phyloP scores from a whole-genome alignment of 1,140 invertebrate species.

The Metaphire vulgaris region DNA sequence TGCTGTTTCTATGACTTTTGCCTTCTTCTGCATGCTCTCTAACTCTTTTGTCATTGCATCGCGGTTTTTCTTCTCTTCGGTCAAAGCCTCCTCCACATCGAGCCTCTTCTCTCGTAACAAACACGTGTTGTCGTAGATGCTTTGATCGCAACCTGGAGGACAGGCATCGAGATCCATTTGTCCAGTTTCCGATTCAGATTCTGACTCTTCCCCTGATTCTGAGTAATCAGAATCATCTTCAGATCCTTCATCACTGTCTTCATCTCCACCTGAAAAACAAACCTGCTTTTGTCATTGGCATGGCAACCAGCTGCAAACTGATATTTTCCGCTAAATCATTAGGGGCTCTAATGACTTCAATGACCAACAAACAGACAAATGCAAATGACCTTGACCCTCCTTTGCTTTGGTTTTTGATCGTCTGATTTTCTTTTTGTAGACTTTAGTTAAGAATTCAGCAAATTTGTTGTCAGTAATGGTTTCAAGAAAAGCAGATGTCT shows the following conservation, averaged over 20 bases:
- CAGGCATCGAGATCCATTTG: slow-evolving; percentile 64
- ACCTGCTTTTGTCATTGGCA: no score
- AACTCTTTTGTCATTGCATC: slow-evolving; percentile 49
- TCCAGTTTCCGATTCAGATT: slow-evolving; percentile 39
- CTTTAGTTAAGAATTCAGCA: slow-evolving; percentile 64
- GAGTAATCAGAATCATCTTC: slow-evolving; percentile 50
- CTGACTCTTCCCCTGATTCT: slow-evolving; percentile 50
- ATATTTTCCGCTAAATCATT: no score
- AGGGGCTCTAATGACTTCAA: no score
- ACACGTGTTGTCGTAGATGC: slow-evolving; percentile 47
- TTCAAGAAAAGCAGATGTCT: slow-evolving; percentile 57
- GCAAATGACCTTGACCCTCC: slow-evolving; percentile 1
- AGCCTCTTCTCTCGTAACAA: slow-evolving; percentile 45
- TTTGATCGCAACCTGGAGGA: slow-evolving; percentile 65
- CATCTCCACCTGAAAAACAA: slow-evolving; percentile 45
- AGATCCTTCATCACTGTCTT: slow-evolving; percentile 51
- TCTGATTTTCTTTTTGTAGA: slow-evolving; percentile 67
- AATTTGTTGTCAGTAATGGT: slow-evolving; percentile 62
- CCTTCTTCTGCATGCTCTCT: slow-evolving; percentile 48
- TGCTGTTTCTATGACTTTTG: slow-evolving; percentile 45
- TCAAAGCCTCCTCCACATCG: slow-evolving; percentile 34
- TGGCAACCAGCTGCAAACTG: no score
- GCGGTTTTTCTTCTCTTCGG: slow-evolving; percentile 50
- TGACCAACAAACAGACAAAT: no score
- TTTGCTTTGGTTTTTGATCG: slow-evolving; percentile 46